These are phyloP conservation scores for Leptobrachium ailaonicum DNA, from an alignment of 2,113 vertebrate genomes.

Conservation along the genomic window DNA sequence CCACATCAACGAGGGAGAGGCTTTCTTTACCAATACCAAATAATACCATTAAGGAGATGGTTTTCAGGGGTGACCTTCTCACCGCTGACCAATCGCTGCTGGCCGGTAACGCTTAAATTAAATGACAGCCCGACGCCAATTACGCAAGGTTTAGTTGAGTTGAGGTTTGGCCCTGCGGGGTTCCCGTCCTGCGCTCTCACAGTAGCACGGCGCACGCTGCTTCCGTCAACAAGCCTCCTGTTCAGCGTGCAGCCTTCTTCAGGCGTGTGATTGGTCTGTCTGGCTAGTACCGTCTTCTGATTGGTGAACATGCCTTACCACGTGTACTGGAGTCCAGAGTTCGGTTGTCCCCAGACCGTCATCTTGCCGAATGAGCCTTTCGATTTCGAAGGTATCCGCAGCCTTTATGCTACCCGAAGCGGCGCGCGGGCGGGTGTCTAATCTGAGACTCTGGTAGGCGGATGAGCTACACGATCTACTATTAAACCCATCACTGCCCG, in stretches of 20 bases:
- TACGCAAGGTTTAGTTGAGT: background rate
- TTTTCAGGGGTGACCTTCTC: background rate
- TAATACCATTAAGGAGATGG: background rate
- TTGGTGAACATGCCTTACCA: constrained; percentile 8
- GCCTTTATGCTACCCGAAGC: too few species aligned
- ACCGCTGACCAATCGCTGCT: background rate
- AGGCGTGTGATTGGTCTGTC: too few species aligned
- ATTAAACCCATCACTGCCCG: too few species aligned
- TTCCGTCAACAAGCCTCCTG: constrained; percentile 22
- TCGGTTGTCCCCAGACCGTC: constrained; percentile 12
- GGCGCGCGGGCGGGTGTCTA: too few species aligned
- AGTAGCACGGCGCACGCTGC: background rate
- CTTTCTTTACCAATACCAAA: too few species aligned
- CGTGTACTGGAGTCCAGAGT: background rate
- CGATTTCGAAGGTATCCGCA: background rate
- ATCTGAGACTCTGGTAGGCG: too few species aligned
- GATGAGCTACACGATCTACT: too few species aligned
- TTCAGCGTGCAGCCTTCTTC: too few species aligned
- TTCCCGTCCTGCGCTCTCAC: constrained; percentile 14
- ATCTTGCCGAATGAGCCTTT: background rate
- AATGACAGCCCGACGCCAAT: too few species aligned
- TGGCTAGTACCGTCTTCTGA: background rate
- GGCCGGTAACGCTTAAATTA: too few species aligned
- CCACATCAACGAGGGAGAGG: too few species aligned
- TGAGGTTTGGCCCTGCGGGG: constrained; percentile 5